A percentile compares a stretch with the other conserved stretches of the same genome.
Evolutionary conservation across 2,888 invertebrate species (phyloP).

Genomic region (Diarsia dahlii): DNA sequence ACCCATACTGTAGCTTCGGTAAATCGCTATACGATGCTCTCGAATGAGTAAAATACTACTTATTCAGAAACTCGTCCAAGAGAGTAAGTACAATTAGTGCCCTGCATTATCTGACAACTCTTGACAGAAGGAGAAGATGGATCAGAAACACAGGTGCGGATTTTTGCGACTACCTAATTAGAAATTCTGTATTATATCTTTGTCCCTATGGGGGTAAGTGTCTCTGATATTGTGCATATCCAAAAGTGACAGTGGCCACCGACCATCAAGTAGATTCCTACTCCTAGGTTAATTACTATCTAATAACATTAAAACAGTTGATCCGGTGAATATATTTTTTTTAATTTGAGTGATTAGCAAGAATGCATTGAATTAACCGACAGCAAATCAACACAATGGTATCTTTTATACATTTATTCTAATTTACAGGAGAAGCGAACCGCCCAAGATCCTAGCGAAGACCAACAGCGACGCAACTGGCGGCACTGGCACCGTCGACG

Average conservation of each 20-base stretch:
- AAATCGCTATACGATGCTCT: not conserved
- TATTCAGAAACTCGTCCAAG: not conserved
- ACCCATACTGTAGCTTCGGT: too few species aligned
- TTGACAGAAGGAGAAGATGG: not conserved
- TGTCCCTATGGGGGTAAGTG: not conserved
- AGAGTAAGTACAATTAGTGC: not conserved
- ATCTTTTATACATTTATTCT: not conserved
- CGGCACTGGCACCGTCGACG: slow-evolving; percentile 72
- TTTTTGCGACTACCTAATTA: not conserved
- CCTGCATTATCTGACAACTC: not conserved
- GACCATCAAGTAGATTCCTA: not conserved
- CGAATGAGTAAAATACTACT: not conserved
- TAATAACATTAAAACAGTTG: not conserved
- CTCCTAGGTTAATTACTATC: not conserved
- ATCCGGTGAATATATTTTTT: not conserved
- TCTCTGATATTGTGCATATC: too few species aligned
- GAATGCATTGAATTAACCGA: not conserved
- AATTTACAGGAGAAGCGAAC: slow-evolving; percentile 71
- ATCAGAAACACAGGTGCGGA: too few species aligned
- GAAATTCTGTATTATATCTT: not conserved
- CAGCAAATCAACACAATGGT: not conserved
- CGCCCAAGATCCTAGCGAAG: slow-evolving; percentile 86
- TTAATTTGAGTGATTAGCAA: not conserved
- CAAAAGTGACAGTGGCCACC: not conserved
- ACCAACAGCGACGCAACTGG: slow-evolving; percentile 81